phyloP scores from a whole-genome alignment of 2,888 invertebrate genomes.

The Archips crataeganus region DNA sequence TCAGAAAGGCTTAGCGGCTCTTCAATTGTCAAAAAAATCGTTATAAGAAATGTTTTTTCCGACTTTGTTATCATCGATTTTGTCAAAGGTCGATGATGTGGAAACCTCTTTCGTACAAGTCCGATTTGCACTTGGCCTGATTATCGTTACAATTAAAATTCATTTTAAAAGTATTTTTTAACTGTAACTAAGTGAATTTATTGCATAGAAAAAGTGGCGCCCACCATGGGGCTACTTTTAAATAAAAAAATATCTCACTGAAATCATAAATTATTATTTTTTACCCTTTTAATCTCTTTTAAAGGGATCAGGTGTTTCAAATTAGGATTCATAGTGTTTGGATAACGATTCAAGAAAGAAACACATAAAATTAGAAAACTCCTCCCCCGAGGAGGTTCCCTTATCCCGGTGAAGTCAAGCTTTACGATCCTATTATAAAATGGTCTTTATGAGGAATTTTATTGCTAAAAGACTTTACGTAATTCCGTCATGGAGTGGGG shows the following conservation, averaged over 20 bases:
- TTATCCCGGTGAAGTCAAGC: conserved; percentile 66
- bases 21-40: too few relatives aligned
- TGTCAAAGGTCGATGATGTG: too few relatives aligned
- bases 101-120: too few relatives aligned
- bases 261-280: neutral
- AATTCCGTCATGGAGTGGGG: conserved; percentile 80
- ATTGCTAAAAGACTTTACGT: conserved; percentile 83
- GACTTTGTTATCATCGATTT: too few relatives aligned
- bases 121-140: too few relatives aligned
- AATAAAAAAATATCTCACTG: too few relatives aligned
- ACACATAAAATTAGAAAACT: conserved; percentile 78
- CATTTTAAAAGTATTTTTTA: too few relatives aligned
- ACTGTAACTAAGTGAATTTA: too few relatives aligned
- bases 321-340: conserved; percentile 62
- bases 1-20: too few relatives aligned
- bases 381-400: conserved; percentile 57
- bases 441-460: conserved; percentile 82
- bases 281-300: conserved; percentile 12
- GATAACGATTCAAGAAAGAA: conserved; percentile 68
- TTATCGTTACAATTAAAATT: too few relatives aligned
- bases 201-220: conserved; percentile 4
- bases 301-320: conserved; percentile 60
- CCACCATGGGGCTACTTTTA: conserved; percentile 2
- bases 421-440: conserved; percentile 85
- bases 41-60: too few relatives aligned